phyloP scores from a whole-genome alignment of 2,888 invertebrate genomes.

The Scaptomyza parva region DNA sequence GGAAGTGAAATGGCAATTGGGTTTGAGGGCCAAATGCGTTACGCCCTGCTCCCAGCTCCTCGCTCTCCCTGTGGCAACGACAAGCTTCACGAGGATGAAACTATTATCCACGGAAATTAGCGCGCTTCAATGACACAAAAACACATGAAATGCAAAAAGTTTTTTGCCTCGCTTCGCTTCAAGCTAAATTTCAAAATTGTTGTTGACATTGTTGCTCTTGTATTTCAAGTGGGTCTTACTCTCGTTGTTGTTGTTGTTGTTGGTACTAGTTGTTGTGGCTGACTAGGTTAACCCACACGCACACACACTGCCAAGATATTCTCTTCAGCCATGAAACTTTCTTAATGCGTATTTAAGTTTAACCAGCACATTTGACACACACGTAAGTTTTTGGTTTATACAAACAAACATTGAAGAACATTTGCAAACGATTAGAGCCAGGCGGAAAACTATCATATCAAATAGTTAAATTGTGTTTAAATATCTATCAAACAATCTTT shows the following conservation, averaged over 20 bases:
- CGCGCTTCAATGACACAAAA: constrained; percentile 65
- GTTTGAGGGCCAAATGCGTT: constrained; percentile 1
- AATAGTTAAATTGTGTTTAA: too few relatives aligned
- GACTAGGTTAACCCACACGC: constrained; percentile 11
- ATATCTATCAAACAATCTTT: background rate
- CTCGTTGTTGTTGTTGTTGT: constrained; percentile 11
- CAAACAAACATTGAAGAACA: background rate
- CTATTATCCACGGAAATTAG: constrained; percentile 78
- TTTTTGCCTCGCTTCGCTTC: constrained; percentile 43
- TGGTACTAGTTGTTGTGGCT: constrained; percentile 12
- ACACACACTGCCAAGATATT: constrained; percentile 16
- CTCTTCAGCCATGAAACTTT: constrained; percentile 35
- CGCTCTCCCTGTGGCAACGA: constrained; percentile 21
- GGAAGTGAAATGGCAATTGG: constrained; percentile 1
- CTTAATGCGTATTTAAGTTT: constrained; percentile 48
- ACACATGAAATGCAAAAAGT: constrained; percentile 69
- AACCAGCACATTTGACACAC: constrained; percentile 6
- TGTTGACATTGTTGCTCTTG: constrained; percentile 52
- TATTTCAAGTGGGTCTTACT: background rate
- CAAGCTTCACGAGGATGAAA: constrained; percentile 62
- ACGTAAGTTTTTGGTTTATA: background rate
- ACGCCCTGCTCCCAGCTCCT: too few relatives aligned
- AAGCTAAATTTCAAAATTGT: constrained; percentile 71
- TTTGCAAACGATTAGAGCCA: background rate
- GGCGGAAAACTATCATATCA: background rate